phyloP scores from a whole-genome alignment of 2,113 vertebrate species.

The Callipepla californica region DNA sequence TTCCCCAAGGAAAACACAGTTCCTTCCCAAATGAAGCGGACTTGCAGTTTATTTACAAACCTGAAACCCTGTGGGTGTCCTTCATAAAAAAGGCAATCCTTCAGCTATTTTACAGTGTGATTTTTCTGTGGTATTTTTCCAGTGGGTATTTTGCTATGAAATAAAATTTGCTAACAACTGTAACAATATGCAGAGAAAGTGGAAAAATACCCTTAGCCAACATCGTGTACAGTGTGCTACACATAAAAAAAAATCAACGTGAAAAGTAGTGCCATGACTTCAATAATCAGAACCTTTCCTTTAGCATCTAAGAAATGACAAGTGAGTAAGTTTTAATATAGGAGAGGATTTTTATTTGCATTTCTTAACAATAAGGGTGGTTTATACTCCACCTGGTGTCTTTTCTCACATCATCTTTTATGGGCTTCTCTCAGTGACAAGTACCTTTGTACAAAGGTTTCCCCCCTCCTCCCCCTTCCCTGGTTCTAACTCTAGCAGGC shows the following conservation, averaged over 20 bases:
- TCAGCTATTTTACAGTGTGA: not conserved
- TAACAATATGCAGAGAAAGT: constrained; percentile 35
- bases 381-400: constrained; percentile 80
- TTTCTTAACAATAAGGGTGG: constrained; percentile 72
- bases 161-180: constrained; percentile 37
- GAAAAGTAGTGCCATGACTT: constrained; percentile 30
- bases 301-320: constrained; percentile 61
- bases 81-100: not conserved
- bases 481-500: constrained; percentile 75
- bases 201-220: constrained; percentile 33
- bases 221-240: not conserved
- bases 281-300: constrained; percentile 28
- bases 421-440: constrained; percentile 78
- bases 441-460: constrained; percentile 79
- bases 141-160: constrained; percentile 35
- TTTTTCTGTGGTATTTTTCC: constrained; percentile 5
- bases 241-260: constrained; percentile 20
- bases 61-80: not conserved
- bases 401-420: constrained; percentile 78
- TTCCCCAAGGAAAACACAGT: not conserved
- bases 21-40: not conserved
- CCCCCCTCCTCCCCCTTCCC: constrained; percentile 34
- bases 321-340: constrained; percentile 66
- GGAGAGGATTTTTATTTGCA: constrained; percentile 67
- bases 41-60: not conserved